Evolutionary conservation across 2,888 invertebrate genomes (phyloP), one percentile per base, ranked within the genome.

Genomic region (Brassicogethes aeneus): DNA sequence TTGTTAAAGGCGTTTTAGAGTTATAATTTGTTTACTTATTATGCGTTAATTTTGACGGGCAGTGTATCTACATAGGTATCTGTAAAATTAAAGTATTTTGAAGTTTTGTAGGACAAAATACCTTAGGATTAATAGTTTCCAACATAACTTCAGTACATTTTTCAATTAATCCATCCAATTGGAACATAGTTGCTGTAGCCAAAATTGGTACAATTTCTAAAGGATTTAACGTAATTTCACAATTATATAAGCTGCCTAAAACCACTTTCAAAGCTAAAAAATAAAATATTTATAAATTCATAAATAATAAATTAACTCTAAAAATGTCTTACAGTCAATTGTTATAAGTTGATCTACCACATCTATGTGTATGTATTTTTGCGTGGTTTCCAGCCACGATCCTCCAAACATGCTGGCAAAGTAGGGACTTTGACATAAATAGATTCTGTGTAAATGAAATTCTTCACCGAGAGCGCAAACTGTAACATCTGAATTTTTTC

Each of bases 351-450:
- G 78, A 71, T 86, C 85, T 2, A 77, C 71, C 37, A 85, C 79
- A 64, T 82, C 77, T 39, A 86, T 80, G 40, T 68, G 70, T 30
- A 87, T 76, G 44, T 76, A 71, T 50, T 75, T 73, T 64, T 81
- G 76, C 36, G 74, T 72, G 0, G 81, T 72, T 65, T 87, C 86
- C 53, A 75, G 73, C 86, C 86, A 87, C 2, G 80, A 76, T 2
- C 86, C 86, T 54, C 78, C 81, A 63, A 86, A 86, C 86, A 87
- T 86, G 56, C 83, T 82, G 8, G 78, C 74, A 65, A 87, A 87
- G 61, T 86, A 86, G 1, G 82, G 81, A 57, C 85, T 85, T 74
- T 87, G 86, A 53, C 80, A 80, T 34, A 88, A 70, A 60, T 88
- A 88, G 30, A 87, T 76, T 68, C 82, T 84, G 62, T 88, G 88